A percentile compares a stretch with the other conserved stretches of the same genome.
These are phyloP conservation scores for Tragelaphus buxtoni DNA, from an alignment of 2,113 vertebrate genomes.

Conservation along the genomic window DNA sequence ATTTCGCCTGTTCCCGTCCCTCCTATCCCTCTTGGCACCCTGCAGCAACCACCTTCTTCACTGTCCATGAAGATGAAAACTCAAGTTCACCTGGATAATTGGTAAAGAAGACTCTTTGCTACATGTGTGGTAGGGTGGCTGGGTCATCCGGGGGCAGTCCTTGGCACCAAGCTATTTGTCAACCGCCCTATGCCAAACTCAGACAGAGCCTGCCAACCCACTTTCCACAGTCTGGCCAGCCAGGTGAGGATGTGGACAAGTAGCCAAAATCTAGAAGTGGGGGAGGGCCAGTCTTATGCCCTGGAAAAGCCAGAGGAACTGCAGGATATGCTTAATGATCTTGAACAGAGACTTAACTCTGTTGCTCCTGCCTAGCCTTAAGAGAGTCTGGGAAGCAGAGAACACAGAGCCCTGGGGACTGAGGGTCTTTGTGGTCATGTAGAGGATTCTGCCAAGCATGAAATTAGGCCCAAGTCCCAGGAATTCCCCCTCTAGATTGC, in stretches of 20 bases:
- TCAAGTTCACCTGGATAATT: constrained; percentile 17
- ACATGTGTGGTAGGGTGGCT: neutral
- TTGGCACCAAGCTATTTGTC: neutral
- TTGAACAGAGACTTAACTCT: neutral
- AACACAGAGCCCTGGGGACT: neutral
- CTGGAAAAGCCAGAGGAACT: neutral
- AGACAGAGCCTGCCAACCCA: neutral
- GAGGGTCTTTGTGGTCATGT: neutral
- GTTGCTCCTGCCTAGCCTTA: neutral
- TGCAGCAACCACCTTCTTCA: neutral
- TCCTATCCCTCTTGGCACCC: neutral
- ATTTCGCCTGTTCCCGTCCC: neutral
- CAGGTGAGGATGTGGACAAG: neutral
- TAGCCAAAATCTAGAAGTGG: neutral
- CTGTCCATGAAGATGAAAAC: neutral
- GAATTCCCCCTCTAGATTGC: neutral
- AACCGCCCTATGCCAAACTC: neutral
- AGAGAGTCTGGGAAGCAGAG: neutral
- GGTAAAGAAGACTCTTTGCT: constrained; percentile 20
- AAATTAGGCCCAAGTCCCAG: neutral
- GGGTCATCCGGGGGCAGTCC: neutral
- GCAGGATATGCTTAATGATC: neutral
- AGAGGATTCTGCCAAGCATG: neutral
- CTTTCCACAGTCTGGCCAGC: neutral
- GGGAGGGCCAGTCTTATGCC: neutral